Base-by-base conservation (phyloP, 2,888 invertebrate species). In the Poecilus cupreus region DNA sequence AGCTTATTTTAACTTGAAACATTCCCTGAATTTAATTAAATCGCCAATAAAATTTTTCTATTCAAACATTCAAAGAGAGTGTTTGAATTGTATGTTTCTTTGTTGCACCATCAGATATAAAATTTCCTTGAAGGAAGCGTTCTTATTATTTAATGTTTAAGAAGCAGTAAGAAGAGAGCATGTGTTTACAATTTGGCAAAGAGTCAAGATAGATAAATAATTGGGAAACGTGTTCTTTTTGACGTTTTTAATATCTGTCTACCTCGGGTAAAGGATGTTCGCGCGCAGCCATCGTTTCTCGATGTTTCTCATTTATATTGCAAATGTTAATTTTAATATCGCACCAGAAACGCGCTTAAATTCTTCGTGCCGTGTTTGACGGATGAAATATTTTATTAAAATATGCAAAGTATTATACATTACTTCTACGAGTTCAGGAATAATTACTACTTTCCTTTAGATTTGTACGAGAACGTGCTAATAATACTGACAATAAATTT, bases 221-320 rank as follows among this genome's bases (percentile, higher is more conserved):
- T 60, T 24, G 60, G 24, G 26, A 22, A 60, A 11, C 60, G 60
- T 60, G 60, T 60, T 26, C 60, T 60, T 26, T 60, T 60, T 60
- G 60, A 60, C 60, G 60, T 60, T 60, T 60, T 60, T 60, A 60
- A 60, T 60, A 60, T 60, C 60, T 60, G 60, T 60, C 60, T 60
- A 26, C 60, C 60, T 60, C 43, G 43, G 43, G 43, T 43, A 24
- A 60, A 60, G 13, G 60, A 60, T 60, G 60, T 60, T 60, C 60
- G 4, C 22, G 10, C 22, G 54, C 26, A 24, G 60, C 60, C 60
- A 60, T 60, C 60, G 60, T 60, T 60, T 60, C 60, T 60, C 24
- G 60, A 60, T 60, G 60, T 60, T 60, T 60, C 60, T 24, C 60
- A 60, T 60, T 60, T 60, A 60, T 60, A 60, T 60, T 60, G 60